A percentile compares a stretch with the other conserved stretches of the same genome.
phyloP scores from a whole-genome alignment of 2,797 vertebrate species.

The Myripristis jacobus region DNA sequence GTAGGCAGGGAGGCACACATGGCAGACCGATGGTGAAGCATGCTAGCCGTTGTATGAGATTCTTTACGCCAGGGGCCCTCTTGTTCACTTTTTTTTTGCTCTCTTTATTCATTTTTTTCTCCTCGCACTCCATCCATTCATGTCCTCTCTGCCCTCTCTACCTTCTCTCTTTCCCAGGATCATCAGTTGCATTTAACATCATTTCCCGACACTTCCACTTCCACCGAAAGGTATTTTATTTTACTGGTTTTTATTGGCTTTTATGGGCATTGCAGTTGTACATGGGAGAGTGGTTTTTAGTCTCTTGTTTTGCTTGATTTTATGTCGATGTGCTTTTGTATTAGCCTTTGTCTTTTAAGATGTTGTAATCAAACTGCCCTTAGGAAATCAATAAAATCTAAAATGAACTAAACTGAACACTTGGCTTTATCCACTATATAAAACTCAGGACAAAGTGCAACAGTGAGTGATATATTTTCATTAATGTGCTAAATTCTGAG shows the following conservation, averaged over 20 bases:
- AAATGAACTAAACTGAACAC: background rate
- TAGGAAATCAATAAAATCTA: too few relatives aligned
- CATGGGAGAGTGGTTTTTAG: too few relatives aligned
- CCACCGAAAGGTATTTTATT: too few relatives aligned
- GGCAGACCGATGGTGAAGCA: conserved; percentile 50
- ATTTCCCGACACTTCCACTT: background rate
- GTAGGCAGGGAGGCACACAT: conserved; percentile 62
- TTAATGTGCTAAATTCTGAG: too few relatives aligned
- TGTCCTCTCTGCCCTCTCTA: background rate
- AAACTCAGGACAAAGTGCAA: too few relatives aligned
- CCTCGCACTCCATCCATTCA: conserved; percentile 14
- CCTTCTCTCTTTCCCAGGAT: conserved; percentile 4
- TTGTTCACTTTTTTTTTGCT: conserved; percentile 1
- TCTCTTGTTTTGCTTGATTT: too few relatives aligned
- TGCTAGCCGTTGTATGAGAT: conserved; percentile 40
- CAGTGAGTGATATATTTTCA: too few relatives aligned
- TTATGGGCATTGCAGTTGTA: too few relatives aligned
- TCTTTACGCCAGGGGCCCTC: conserved; percentile 26
- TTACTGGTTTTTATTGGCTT: too few relatives aligned
- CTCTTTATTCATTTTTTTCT: conserved; percentile 9
- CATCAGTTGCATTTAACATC: background rate
- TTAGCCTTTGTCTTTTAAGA: too few relatives aligned
- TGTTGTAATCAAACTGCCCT: too few relatives aligned
- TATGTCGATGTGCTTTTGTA: too few relatives aligned
- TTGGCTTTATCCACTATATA: background rate